Conservation (phyloP, 1,140 invertebrate genomes). For the Acarapis woodi region DNA sequence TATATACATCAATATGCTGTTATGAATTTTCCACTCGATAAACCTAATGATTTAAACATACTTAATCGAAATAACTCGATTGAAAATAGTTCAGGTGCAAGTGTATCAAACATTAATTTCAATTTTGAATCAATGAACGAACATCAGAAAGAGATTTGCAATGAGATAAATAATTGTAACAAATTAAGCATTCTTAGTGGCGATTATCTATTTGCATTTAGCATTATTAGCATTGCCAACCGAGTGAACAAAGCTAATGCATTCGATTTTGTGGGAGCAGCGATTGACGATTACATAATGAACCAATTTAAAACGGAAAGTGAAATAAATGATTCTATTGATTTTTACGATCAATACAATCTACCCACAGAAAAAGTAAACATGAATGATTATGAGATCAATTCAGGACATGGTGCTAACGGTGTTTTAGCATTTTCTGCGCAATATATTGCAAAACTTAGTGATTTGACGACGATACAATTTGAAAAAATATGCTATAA, state of each 20-base stretch:
- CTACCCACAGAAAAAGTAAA: neutral
- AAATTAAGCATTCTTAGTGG: slow-evolving; percentile 4
- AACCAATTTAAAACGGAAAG: slow-evolving; percentile 1
- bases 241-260: neutral
- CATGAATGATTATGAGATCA: neutral
- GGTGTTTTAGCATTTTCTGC: neutral
- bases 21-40: slow-evolving; percentile 1
- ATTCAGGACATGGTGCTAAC: neutral
- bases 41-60: neutral
- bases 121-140: neutral
- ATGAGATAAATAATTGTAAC: slow-evolving; percentile 4
- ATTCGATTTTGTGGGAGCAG: slow-evolving; percentile 1
- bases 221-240: slow-evolving; percentile 1
- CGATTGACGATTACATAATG: slow-evolving; percentile 4
- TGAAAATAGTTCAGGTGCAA: too few relatives aligned
- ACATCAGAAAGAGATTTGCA: too few relatives aligned
- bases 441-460: neutral
- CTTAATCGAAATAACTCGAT: too few relatives aligned
- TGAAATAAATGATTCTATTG: neutral
- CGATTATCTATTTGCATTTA: slow-evolving; percentile 5
- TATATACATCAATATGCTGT: slow-evolving; percentile 4
- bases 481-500: slow-evolving; percentile 1
- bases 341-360: neutral
- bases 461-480: neutral
- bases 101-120: too few relatives aligned